phyloP scores from a whole-genome alignment of 1,140 invertebrate species.

The Daktulosphaira vitifoliae region DNA sequence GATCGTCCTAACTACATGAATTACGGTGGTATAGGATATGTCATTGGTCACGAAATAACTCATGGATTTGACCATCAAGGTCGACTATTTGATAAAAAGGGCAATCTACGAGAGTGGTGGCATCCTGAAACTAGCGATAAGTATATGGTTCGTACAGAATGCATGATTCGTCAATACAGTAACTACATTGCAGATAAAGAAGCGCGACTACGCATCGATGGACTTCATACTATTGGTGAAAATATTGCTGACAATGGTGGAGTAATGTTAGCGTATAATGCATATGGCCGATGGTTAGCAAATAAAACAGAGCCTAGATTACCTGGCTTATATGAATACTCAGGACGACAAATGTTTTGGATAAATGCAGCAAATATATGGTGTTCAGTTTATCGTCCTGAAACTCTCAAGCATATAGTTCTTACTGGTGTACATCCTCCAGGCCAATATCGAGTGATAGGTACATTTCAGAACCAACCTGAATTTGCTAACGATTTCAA shows the following conservation, averaged over 20 bases:
- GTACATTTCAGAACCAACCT: slow-evolving; percentile 78
- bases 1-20: slow-evolving; percentile 62
- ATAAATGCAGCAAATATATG: slow-evolving; percentile 54
- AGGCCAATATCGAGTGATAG: slow-evolving; percentile 68
- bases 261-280: slow-evolving; percentile 54
- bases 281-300: slow-evolving; percentile 46
- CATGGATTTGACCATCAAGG: slow-evolving; percentile 67
- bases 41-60: slow-evolving; percentile 87
- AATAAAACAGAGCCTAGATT: slow-evolving; percentile 44
- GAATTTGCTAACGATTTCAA: slow-evolving; percentile 79
- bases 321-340: slow-evolving; percentile 44
- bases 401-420: neutral
- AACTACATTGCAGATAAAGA: slow-evolving; percentile 64
- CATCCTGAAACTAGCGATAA: slow-evolving; percentile 59
- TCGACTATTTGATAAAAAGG: slow-evolving; percentile 81
- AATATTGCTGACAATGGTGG: slow-evolving; percentile 64
- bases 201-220: neutral
- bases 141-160: slow-evolving; percentile 68
- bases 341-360: slow-evolving; percentile 53
- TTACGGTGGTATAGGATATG: slow-evolving; percentile 74
- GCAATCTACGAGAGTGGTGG: slow-evolving; percentile 82
- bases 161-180: slow-evolving; percentile 81
- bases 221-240: slow-evolving; percentile 47
- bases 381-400: slow-evolving; percentile 42
- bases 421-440: slow-evolving; percentile 52